Percentiles rank a stretch among this genome's conserved stretches.
Evolutionary conservation across 2,797 vertebrate species (phyloP).

Genomic region (Hemibagrus guttatus): DNA sequence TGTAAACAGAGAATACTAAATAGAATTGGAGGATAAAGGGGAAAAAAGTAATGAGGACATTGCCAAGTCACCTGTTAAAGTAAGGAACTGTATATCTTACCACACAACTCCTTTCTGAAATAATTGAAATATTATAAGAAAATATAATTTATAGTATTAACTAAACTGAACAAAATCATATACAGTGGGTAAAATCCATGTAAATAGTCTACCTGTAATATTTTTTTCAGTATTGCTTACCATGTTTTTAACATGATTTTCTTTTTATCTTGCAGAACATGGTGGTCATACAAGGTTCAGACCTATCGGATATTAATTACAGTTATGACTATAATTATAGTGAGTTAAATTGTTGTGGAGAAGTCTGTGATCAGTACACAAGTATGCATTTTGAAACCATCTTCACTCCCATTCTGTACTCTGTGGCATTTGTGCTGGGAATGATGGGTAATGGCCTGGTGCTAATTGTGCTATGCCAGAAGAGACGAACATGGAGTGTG

Average conservation of each 20-base stretch:
- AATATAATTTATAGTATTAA: background rate
- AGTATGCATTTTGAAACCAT: conserved; percentile 67
- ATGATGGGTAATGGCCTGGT: conserved; percentile 71
- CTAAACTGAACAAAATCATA: background rate
- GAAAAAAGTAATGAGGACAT: background rate
- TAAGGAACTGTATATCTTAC: background rate
- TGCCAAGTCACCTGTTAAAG: background rate
- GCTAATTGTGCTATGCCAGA: conserved; percentile 68
- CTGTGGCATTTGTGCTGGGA: conserved; percentile 71
- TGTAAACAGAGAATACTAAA: background rate
- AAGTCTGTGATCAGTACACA: conserved; percentile 59
- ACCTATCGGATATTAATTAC: fast-evolving
- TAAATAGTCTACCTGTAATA: background rate
- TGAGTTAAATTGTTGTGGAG: conserved; percentile 16
- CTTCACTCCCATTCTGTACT: conserved; percentile 76
- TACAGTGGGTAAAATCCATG: background rate
- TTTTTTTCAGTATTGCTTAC: background rate
- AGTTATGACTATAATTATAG: background rate
- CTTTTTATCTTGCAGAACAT: conserved; percentile 34
- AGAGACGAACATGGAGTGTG: conserved; percentile 68
- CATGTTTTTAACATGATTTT: background rate
- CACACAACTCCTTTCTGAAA: background rate
- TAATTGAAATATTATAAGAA: background rate
- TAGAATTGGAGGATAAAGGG: background rate
- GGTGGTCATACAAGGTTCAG: fast-evolving